Conservation (phyloP, 2,888 invertebrate species). For the Andrena praecox region DNA sequence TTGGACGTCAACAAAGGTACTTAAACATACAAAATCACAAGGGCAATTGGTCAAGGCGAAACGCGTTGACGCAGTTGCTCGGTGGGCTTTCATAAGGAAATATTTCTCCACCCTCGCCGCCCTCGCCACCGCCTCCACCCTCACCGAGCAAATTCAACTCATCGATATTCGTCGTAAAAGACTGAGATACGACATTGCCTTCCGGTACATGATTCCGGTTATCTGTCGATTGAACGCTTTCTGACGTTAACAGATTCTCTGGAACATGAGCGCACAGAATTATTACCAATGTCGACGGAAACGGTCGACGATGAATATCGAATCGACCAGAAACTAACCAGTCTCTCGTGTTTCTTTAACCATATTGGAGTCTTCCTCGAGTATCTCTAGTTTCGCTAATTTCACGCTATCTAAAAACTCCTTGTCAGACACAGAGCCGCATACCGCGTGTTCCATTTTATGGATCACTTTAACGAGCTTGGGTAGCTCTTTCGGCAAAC, state of each 20-base stretch:
- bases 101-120: constrained; percentile 49
- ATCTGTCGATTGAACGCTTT: not conserved
- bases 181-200: constrained; percentile 28
- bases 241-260: constrained; percentile 70
- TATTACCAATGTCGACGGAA: not conserved
- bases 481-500: constrained; percentile 78
- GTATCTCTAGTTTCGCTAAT: constrained; percentile 70
- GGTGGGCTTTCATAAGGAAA: constrained; percentile 43
- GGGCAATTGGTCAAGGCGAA: constrained; percentile 74
- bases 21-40: constrained; percentile 65
- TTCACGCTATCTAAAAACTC: constrained; percentile 77
- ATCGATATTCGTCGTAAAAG: constrained; percentile 73
- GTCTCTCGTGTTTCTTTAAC: constrained; percentile 64
- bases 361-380: constrained; percentile 43
- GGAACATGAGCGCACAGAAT: constrained; percentile 21
- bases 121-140: constrained; percentile 68
- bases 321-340: constrained; percentile 60
- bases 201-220: not conserved
- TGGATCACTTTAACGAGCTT: constrained; percentile 79
- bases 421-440: constrained; percentile 71
- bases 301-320: not conserved
- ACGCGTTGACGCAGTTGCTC: constrained; percentile 51
- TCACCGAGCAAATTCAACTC: constrained; percentile 78
- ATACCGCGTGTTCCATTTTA: constrained; percentile 69
- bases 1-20: not conserved